These are phyloP conservation scores for Drosophila barbarae DNA, from an alignment of 2,888 invertebrate species.

Conservation along the genomic window DNA sequence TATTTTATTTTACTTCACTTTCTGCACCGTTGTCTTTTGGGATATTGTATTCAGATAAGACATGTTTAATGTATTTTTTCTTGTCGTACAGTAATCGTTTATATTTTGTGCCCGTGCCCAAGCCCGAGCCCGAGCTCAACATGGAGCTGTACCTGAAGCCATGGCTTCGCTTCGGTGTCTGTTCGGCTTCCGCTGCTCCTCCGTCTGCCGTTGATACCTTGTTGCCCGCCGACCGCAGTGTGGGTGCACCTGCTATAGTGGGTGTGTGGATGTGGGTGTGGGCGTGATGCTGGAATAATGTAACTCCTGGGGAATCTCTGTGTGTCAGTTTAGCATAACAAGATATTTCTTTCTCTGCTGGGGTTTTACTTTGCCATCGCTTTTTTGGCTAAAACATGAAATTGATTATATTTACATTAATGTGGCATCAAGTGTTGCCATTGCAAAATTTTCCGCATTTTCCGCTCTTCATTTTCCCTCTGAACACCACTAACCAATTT, in stretches of 20 bases:
- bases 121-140: conserved; percentile 16
- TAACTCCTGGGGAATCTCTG: conserved; percentile 77
- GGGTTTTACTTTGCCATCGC: conserved; percentile 26
- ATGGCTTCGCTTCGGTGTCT: conserved; percentile 56
- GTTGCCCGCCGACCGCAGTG: conserved; percentile 60
- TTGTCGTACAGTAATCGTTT: conserved; percentile 76
- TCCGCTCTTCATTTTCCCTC: conserved; percentile 2
- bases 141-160: conserved; percentile 20
- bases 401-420: conserved; percentile 77
- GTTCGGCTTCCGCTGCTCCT: conserved; percentile 55
- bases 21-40: conserved; percentile 72
- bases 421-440: conserved; percentile 68
- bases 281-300: conserved; percentile 63
- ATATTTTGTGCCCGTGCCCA: conserved; percentile 57
- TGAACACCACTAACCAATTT: conserved; percentile 2
- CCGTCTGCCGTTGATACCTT: conserved; percentile 58
- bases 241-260: conserved; percentile 17
- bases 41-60: conserved; percentile 76
- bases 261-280: conserved; percentile 14
- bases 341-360: conserved; percentile 66
- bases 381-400: conserved; percentile 72
- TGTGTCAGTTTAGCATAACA: conserved; percentile 77
- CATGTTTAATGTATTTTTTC: conserved; percentile 76
- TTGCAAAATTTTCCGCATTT: conserved; percentile 53
- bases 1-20: conserved; percentile 69